Conservation (phyloP, 2,113 vertebrate genomes). For the Potamarius usumacintae region DNA sequence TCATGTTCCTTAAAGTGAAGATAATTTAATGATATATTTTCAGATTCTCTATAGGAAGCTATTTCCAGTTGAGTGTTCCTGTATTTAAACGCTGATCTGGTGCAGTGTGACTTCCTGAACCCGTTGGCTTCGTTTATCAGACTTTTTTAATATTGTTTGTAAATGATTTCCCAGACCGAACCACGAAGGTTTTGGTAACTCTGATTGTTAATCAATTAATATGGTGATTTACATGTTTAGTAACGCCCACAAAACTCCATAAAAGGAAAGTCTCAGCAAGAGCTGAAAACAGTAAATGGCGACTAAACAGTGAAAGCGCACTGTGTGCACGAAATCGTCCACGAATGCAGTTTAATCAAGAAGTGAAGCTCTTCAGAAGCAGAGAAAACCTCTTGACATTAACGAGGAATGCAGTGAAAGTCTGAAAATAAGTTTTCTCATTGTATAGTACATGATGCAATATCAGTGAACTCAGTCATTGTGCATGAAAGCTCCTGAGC, state of each 20-base stretch:
- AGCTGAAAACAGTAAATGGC: not conserved
- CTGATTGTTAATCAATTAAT: not conserved
- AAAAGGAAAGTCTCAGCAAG: not conserved
- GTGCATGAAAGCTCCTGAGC: not conserved
- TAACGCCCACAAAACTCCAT: not conserved
- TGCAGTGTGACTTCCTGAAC: no score
- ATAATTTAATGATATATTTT: not conserved
- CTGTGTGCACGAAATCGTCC: no score
- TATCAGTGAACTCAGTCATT: not conserved
- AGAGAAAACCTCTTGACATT: not conserved
- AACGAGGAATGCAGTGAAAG: not conserved
- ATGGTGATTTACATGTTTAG: not conserved
- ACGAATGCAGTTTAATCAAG: no score
- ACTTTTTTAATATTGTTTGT: not conserved
- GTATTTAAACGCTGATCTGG: no score
- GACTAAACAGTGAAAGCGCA: no score
- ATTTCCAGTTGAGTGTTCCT: not conserved
- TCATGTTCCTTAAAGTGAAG: not conserved
- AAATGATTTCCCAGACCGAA: not conserved
- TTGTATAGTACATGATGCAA: no score
- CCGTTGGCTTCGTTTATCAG: not conserved
- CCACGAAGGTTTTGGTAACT: not conserved
- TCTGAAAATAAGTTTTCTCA: not conserved
- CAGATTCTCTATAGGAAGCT: not conserved
- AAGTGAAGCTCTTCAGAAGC: not conserved